Evolutionary conservation across 1,140 invertebrate species (phyloP).

Genomic region (Lerema accius): DNA sequence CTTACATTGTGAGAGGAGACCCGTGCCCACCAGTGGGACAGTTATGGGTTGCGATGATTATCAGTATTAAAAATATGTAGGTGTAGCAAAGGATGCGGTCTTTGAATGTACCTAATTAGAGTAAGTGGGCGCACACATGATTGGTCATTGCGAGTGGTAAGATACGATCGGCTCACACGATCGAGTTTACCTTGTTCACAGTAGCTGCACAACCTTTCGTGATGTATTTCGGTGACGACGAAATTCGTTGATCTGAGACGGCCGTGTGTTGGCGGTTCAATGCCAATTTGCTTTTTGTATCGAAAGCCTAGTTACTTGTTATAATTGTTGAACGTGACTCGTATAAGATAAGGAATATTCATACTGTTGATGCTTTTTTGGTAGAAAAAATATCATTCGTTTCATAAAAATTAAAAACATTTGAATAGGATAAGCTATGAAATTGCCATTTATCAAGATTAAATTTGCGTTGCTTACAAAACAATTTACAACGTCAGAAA

Average conservation of each 20-base stretch:
- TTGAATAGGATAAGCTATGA: no score
- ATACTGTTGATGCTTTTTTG: no score
- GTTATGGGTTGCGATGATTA: no score
- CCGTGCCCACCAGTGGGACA: no score
- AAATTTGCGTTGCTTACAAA: slow-evolving; percentile 13
- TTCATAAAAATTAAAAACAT: no score
- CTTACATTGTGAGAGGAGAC: no score
- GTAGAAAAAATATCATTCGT: no score
- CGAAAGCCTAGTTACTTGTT: no score
- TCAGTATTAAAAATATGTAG: no score
- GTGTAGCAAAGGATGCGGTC: no score
- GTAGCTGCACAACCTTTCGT: slow-evolving; percentile 16
- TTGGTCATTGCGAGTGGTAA: slow-evolving; percentile 9
- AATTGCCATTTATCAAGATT: slow-evolving; percentile 13
- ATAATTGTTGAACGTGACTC: no score
- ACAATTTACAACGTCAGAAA: slow-evolving; percentile 27
- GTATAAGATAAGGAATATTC: no score
- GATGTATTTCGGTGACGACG: slow-evolving; percentile 19
- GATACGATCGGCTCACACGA: slow-evolving; percentile 18
- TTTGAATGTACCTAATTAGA: neutral
- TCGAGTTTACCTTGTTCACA: slow-evolving; percentile 16
- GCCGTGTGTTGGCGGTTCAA: slow-evolving; percentile 12
- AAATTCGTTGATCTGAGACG: slow-evolving; percentile 20
- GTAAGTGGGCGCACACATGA: neutral
- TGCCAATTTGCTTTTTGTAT: slow-evolving; percentile 5